Conservation (phyloP, 1,140 invertebrate species). For the Mamestra configurata region DNA sequence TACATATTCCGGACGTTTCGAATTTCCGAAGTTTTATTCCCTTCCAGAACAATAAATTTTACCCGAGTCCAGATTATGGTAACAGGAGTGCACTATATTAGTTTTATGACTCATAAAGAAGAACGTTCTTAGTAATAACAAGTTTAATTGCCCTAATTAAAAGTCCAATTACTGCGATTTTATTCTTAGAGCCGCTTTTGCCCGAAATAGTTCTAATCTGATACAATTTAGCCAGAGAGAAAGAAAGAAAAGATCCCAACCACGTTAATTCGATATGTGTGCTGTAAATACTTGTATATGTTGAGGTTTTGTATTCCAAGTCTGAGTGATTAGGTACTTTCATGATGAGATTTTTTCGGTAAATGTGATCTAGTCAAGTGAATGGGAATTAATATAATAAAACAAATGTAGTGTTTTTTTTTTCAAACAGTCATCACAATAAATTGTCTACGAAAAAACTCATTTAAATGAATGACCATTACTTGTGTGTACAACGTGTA, state of each 20-base stretch:
- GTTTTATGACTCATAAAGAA: conserved; percentile 3
- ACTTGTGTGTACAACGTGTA: too few relatives aligned
- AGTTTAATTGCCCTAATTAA: conserved; percentile 4
- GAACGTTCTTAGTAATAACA: neutral
- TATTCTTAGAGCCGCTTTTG: neutral
- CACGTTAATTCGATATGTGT: too few relatives aligned
- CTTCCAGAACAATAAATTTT: neutral
- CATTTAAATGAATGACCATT: too few relatives aligned
- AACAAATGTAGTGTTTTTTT: too few relatives aligned
- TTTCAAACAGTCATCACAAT: too few relatives aligned
- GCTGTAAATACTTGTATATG: too few relatives aligned
- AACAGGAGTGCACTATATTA: conserved; percentile 15
- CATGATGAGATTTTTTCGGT: neutral
- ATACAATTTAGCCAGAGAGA: neutral
- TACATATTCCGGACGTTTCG: too few relatives aligned
- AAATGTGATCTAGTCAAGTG: neutral
- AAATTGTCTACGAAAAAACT: too few relatives aligned
- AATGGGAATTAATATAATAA: neutral
- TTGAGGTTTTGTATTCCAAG: too few relatives aligned
- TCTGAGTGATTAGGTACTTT: too few relatives aligned
- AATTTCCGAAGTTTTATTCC: neutral
- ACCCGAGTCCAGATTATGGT: neutral
- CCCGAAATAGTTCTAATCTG: neutral
- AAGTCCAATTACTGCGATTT: neutral
- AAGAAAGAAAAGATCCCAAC: too few relatives aligned